Percentiles rank a stretch among this genome's conserved stretches.
phyloP scores from a whole-genome alignment of 2,113 vertebrate genomes.

The Ctenodactylus gundi region DNA sequence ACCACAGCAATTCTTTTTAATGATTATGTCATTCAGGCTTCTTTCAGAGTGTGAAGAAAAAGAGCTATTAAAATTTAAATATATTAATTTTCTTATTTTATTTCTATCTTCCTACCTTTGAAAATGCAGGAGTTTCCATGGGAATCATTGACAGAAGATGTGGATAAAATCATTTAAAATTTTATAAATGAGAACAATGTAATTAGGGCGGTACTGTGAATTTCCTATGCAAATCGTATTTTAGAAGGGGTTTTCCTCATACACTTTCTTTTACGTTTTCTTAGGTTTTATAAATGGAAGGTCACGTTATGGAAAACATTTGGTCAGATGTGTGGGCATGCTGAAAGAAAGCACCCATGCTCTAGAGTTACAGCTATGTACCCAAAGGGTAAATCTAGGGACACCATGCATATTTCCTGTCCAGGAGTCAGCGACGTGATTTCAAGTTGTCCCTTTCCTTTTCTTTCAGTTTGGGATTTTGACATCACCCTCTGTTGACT shows the following conservation, averaged over 20 bases:
- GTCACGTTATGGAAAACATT: background rate
- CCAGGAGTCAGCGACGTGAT: background rate
- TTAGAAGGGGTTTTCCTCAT: background rate
- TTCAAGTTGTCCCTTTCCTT: background rate
- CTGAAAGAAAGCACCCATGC: background rate
- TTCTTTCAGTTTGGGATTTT: background rate
- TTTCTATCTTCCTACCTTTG: slow-evolving; percentile 1
- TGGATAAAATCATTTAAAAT: background rate
- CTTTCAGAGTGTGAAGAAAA: background rate
- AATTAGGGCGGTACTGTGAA: background rate
- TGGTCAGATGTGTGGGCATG: background rate
- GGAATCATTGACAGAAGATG: background rate
- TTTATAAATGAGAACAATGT: background rate
- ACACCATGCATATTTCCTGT: background rate
- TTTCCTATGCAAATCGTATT: background rate
- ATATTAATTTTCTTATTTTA: background rate
- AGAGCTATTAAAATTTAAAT: background rate
- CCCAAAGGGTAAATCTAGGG: background rate
- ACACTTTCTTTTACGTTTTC: background rate
- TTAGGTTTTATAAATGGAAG: background rate
- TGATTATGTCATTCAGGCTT: background rate
- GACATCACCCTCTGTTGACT: background rate
- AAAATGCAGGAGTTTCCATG: background rate
- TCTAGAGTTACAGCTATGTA: background rate
- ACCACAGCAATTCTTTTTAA: background rate